Evolutionary conservation across 2,888 invertebrate species (phyloP), one percentile per base, ranked within the genome.

Genomic region (Idaea straminata): DNA sequence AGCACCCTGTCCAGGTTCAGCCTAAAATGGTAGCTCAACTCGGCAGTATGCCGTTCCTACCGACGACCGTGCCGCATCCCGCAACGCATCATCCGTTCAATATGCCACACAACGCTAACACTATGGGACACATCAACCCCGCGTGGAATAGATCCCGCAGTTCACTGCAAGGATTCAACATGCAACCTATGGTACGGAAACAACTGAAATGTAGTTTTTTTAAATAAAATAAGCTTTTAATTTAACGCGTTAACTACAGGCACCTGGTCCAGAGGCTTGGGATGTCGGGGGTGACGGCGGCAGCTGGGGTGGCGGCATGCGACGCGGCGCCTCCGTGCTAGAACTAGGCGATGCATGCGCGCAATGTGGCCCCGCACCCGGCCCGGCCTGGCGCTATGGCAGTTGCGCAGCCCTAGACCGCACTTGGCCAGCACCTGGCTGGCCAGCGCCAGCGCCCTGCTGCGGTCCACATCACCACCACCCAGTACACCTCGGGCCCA

Each of bases 331-430:
- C 1, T 92, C 92, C 0, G 90, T 91, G 6, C 79, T 91, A 66
- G 91, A 91, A 69, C 78, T 92, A 7, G 83, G 89, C 7, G 87
- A 85, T 4, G 82, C 71, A 16, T 77, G 80, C 74, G 34, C 84
- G 81, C 25, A 83, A 82, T 63, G 77, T 78, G 7, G 81, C 80
- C 67, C 81, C 64, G 77, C 81, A 15, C 77, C 83, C 5, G 70
- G 76, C 64, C 75, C 82, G n/a, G 75, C 83, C 15, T 92, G 91
- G 91, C 85, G 92, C 2, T 92, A 92, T 73, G 92, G 92, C 70
- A 91, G 92, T 79, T 91, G 91, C 73, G 91, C 89, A 65, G 87
- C 83, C 67, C 84, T 92, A 57, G 92, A 92, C 68, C 89, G 88
- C 72, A 75, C 84, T 35, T 88, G 88, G 88, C 36, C 36, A 1